Base-by-base conservation (phyloP, 92 coral and sea anemone species). In the Porites rus region DNA sequence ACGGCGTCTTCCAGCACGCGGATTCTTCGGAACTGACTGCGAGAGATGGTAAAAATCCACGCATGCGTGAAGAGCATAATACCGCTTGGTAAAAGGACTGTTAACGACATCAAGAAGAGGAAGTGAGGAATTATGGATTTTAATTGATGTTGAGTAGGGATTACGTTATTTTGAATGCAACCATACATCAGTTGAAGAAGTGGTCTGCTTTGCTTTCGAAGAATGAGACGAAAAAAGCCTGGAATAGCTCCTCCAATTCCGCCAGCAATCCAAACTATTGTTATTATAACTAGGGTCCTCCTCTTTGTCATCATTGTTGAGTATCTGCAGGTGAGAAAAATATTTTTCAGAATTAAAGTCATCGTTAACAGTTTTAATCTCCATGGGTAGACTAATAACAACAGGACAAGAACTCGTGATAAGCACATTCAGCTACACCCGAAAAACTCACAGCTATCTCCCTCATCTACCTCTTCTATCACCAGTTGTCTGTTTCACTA, bases 1-100 rank as follows among this genome's bases (percentile, higher is more conserved):
- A 83, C 24, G 79, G 79, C 61, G 62, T 83, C 87, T 17, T 83
- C 79, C 46, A 83, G 12, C 6, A 20, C 54, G 28, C 87, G 76
- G 62, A 83, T 83, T 10, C 79, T 72, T 14, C 24, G 22, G 74
- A 72, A 50, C 62, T 83, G 87, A 50, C 38, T 61, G 63, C 50
- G 0, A 16, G 87, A 61, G 73, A 83, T 74, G 8, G 21, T 20
- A 72, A 72, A 83, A 61, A 83, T 83, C 87, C 79, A 73, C 61
- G 72, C 87, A 61, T 83, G 80, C 51, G 87, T 71, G 10, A 83
- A 24, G 20, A 83, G 80, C 80, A 83, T 83, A 5, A 83, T 19
- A 0, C 79, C 80, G 64, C 87, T 72, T 63, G 87, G 87, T 72
- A 83, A 51, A 71, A 83, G 62, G 53, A 72, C 79, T 17, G 63